Evolutionary conservation across 2,797 vertebrate species (phyloP), one percentile per base, ranked within the genome.

Genomic region (Gymnopithys bicolor): DNA sequence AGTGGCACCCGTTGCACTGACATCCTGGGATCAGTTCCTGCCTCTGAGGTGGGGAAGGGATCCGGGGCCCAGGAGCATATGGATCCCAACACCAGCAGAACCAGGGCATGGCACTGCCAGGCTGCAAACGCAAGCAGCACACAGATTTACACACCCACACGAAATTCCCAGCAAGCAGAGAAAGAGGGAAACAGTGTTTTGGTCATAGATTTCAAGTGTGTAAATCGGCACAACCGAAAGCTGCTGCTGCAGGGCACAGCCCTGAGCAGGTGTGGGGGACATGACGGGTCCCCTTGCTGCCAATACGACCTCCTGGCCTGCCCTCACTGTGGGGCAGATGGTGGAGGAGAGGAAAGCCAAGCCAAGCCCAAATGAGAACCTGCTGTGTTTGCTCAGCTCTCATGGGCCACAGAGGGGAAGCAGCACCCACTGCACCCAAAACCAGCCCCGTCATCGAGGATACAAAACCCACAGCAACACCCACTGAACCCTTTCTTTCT

Each of bases 1-100:
- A 1, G 52, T 0, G 4, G 24, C 35, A 25, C 48, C 2, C 0
- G 35, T 8, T 15, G 30, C 18, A 6, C 19, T 0, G 2, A 8
- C 18, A 60, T 37, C 4, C 1, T 17, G 19, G 68, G 33, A 46
- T 19, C 0, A 0, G 45, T 28, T 76, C 15, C 79, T 11, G 8
- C 24, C 45, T 7, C 11, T 21, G 4, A 6, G 23, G 17, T 0
- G 0, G 28, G 69, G 45, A 14, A 13, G 25, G 22, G 16, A 3
- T 5, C 0, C 0, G 1, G 60, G 58, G 30, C 5, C 2, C 52
- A 9, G 84, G 62, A 75, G 70, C 58, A 52, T 43, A 67, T 48
- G 0, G 51, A 22, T 23, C 71, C 55, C 1, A 0, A 3, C 5
- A 3, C 13, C 62, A 1, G 66, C 15, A 3, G n/a, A 37, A 16